These are phyloP conservation scores for Hypothenemus hampei DNA, from an alignment of 1,140 invertebrate genomes.

Conservation along the genomic window DNA sequence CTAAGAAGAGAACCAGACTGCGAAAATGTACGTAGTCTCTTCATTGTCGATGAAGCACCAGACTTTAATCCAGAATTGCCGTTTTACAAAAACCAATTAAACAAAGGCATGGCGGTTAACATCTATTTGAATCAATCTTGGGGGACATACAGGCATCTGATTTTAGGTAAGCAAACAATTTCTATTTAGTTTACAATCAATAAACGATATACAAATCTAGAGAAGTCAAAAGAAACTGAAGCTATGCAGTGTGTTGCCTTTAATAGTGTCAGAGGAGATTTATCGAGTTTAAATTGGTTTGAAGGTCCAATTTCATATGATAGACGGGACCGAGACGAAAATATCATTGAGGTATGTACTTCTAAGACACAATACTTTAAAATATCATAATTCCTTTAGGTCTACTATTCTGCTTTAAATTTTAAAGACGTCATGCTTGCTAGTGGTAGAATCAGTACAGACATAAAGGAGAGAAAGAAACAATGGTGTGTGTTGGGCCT, in stretches of 20 bases:
- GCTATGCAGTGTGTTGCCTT: constrained; percentile 72
- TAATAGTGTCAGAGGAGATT: constrained; percentile 72
- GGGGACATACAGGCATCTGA: constrained; percentile 54
- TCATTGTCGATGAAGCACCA: constrained; percentile 62
- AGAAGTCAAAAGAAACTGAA: constrained; percentile 41
- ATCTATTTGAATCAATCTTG: constrained; percentile 58
- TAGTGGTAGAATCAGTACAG: constrained; percentile 63
- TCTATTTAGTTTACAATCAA: neutral
- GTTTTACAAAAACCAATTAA: constrained; percentile 56
- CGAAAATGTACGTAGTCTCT: constrained; percentile 55
- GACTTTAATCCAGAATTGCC: constrained; percentile 57
- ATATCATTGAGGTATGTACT: neutral
- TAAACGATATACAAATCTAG: neutral
- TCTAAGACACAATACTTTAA: too few relatives aligned
- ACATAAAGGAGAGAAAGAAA: constrained; percentile 53
- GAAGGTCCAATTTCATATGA: constrained; percentile 50
- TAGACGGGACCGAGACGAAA: neutral
- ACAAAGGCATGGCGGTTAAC: constrained; percentile 62
- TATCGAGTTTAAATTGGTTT: constrained; percentile 81
- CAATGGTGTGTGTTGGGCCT: constrained; percentile 68
- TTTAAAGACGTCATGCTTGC: constrained; percentile 77
- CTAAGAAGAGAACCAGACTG: constrained; percentile 64
- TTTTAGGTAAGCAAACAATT: constrained; percentile 6
- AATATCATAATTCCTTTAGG: too few relatives aligned
- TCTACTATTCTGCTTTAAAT: constrained; percentile 65